Evolutionary conservation across 2,113 vertebrate species (phyloP).

Genomic region (Pyrgilauda ruficollis): DNA sequence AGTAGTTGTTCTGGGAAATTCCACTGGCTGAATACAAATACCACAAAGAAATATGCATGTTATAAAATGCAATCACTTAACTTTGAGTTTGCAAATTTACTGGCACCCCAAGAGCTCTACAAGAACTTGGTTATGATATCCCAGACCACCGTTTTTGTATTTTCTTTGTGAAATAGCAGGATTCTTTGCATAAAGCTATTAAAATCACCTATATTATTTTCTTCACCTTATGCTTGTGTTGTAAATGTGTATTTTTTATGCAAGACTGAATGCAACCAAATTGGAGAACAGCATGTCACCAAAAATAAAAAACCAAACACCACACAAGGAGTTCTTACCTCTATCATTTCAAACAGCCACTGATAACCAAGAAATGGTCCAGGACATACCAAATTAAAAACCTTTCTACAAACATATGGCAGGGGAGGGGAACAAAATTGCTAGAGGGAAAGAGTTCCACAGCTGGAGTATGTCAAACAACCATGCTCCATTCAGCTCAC

Average conservation of each 20-base stretch:
- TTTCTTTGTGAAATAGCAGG: not conserved
- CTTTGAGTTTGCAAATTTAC: not conserved
- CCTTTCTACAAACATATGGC: not conserved
- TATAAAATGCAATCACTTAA: not conserved
- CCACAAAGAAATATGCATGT: not conserved
- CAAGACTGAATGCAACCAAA: not conserved
- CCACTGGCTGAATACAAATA: not conserved
- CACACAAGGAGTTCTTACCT: not conserved
- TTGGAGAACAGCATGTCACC: not conserved
- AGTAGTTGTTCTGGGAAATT: not conserved
- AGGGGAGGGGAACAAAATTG: not conserved
- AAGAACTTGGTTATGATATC: not conserved
- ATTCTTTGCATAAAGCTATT: not conserved
- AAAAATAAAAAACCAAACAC: not conserved
- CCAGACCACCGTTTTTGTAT: not conserved
- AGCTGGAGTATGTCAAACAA: not conserved
- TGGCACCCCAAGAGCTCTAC: not conserved
- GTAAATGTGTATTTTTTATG: not conserved
- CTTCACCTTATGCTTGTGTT: not conserved
- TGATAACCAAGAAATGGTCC: not conserved
- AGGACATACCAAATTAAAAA: not conserved
- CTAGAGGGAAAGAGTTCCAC: not conserved
- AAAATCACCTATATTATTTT: not conserved
- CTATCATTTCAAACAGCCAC: not conserved
- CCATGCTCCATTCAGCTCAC: not conserved